Percentiles rank a stretch among this genome's conserved stretches.
Conservation (phyloP, 1,140 invertebrate species). For the Tyrophagus putrescentiae region DNA sequence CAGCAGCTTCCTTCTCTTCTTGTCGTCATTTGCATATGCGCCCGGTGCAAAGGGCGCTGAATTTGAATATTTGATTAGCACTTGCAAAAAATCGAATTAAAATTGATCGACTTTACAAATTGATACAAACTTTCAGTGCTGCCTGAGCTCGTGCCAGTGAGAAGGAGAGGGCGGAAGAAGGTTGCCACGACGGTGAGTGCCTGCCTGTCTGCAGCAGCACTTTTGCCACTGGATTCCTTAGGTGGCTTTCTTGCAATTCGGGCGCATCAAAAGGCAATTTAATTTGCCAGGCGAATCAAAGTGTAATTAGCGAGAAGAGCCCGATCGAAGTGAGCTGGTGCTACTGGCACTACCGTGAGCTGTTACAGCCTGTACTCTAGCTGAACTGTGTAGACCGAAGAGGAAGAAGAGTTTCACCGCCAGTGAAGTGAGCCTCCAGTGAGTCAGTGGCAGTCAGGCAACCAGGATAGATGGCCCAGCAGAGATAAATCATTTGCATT, state of each 20-base stretch:
- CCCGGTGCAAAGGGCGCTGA: background rate
- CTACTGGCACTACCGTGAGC: background rate
- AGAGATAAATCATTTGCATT: constrained; percentile 19
- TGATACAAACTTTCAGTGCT: constrained; percentile 6
- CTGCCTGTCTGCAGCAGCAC: too few relatives aligned
- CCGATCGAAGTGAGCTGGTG: background rate
- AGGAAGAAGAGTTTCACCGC: too few relatives aligned
- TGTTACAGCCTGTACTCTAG: background rate
- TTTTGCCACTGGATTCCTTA: too few relatives aligned
- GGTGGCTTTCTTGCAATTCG: background rate
- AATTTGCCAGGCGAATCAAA: constrained; percentile 6
- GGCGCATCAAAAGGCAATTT: background rate
- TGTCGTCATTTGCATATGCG: constrained; percentile 1
- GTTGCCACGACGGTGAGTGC: too few relatives aligned
- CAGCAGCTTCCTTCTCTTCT: too few relatives aligned
- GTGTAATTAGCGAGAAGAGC: constrained; percentile 11
- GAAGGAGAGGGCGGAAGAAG: too few relatives aligned
- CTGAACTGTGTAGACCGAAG: too few relatives aligned
- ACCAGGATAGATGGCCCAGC: background rate
- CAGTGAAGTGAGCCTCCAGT: too few relatives aligned
- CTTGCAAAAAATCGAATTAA: background rate
- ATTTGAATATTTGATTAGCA: constrained; percentile 13
- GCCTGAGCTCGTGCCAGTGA: too few relatives aligned
- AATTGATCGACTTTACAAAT: constrained; percentile 8
- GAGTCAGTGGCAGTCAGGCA: too few relatives aligned